Percentiles rank a stretch among this genome's conserved stretches.
These are phyloP conservation scores for Tipula unca DNA, from an alignment of 2,888 invertebrate species.

Conservation along the genomic window DNA sequence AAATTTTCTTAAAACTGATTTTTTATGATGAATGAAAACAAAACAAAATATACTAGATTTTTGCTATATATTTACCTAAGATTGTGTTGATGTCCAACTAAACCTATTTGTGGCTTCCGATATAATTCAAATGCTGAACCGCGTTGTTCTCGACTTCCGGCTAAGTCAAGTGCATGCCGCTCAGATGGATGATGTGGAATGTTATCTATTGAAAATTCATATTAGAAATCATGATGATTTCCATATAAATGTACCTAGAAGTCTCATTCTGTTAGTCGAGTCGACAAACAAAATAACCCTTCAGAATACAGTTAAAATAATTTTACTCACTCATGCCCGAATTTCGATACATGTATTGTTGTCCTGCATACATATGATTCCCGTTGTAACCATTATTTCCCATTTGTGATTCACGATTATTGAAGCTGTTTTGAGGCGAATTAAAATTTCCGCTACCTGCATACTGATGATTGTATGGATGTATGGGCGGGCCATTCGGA, in stretches of 20 bases:
- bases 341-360: slow-evolving; percentile 38
- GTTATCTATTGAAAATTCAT: background rate
- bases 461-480: background rate
- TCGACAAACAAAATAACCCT: background rate
- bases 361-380: slow-evolving; percentile 35
- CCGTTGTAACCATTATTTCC: slow-evolving; percentile 33
- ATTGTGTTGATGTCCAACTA: slow-evolving; percentile 60
- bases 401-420: background rate
- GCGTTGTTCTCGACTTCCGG: slow-evolving; percentile 80
- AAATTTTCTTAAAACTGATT: background rate
- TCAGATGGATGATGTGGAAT: slow-evolving; percentile 38
- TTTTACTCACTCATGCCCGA: slow-evolving; percentile 36
- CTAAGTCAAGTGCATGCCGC: slow-evolving; percentile 51
- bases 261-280: background rate
- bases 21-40: background rate
- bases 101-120: slow-evolving; percentile 66
- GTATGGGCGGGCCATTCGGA: background rate
- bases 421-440: slow-evolving; percentile 34
- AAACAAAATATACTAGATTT: background rate
- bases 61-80: slow-evolving; percentile 52
- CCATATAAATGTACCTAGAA: background rate
- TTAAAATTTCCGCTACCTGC: slow-evolving; percentile 28
- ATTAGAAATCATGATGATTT: background rate
- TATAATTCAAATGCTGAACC: slow-evolving; percentile 94
- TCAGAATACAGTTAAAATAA: background rate